Base-by-base conservation (phyloP, 1,140 invertebrate species). In the Aphelenchoides avenae region DNA sequence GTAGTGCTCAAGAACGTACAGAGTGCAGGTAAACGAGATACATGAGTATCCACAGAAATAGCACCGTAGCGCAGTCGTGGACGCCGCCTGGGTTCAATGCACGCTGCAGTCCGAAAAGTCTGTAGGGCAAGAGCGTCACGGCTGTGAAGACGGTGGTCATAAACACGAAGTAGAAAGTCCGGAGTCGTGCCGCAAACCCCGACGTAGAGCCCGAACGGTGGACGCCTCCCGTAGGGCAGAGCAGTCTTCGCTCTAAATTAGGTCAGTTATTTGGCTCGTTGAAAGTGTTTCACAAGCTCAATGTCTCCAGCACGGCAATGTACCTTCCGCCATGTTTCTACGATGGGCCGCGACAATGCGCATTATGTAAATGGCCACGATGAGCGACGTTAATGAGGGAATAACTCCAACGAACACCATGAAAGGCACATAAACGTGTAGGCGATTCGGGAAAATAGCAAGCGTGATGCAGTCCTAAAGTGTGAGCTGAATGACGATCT, bases 131-230 rank as follows among this genome's bases (percentile, higher is more conserved):
- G n/a, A 68, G 42, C 29, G 65, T 68, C 26, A 66, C 44, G 1
- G 70, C 66, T 18, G 66, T 69, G 40, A 69, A 68, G 11, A 69
- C 57, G 20, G 70, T 73, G 22, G 55, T 68, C 64, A 69, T 69
- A 36, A 69, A 69, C 31, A 69, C 62, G 44, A 69, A 69, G 42
- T 69, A 69, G 40, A 69, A 69, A 13, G 66, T 72, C 33, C 62
- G 26, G 62, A 69, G 56, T 53, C 67, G 42, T 5, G 70, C 37
- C 37, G 63, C 43, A 39, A 65, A 43, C 3, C 60, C 53, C 5
- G n/a, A n/a, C n/a, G n/a, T n/a, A n/a, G 60, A 70, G 40, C 70
- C 52, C 13, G 62, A 51, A 9, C 65, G 67, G 11, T 18, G 26
- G 11, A 31, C 20, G 4, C 33, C 20, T 5, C 30, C 20, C 6